Percentiles rank a stretch among this genome's conserved stretches.
Conservation (phyloP, 2,888 invertebrate genomes). For the Lepas anatifera region DNA sequence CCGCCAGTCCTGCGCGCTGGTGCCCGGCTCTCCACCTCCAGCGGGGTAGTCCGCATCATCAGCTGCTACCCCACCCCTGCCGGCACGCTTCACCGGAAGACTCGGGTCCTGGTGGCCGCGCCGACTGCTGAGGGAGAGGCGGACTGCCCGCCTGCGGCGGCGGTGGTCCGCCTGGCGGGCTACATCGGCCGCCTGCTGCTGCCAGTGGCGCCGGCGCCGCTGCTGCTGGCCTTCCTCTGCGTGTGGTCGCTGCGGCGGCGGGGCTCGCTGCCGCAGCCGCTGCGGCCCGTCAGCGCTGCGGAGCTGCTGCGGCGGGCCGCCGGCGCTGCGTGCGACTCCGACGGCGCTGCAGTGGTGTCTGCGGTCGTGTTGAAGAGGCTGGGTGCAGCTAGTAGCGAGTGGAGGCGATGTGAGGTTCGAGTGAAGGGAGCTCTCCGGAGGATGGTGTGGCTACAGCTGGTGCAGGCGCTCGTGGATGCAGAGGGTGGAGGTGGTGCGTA, state of each 20-base stretch:
- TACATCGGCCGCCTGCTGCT: background rate
- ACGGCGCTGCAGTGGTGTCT: background rate
- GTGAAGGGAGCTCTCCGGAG: background rate
- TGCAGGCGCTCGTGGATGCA: background rate
- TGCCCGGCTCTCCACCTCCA: background rate
- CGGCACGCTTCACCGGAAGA: background rate
- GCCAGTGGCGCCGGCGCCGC: background rate
- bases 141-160: background rate
- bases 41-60: background rate
- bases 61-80: background rate
- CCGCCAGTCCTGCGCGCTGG: background rate
- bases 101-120: background rate
- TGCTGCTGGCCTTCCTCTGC: background rate
- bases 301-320: background rate
- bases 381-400: background rate
- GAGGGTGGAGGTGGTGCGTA: background rate
- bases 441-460: too few species aligned
- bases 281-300: background rate
- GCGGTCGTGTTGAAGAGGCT: background rate
- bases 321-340: background rate
- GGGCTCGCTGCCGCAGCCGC: background rate
- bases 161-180: background rate
- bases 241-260: background rate
- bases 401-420: background rate
- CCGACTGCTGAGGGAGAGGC: background rate